Base-by-base conservation (phyloP, 1,140 invertebrate genomes). In the Heliconius eleuchia region DNA sequence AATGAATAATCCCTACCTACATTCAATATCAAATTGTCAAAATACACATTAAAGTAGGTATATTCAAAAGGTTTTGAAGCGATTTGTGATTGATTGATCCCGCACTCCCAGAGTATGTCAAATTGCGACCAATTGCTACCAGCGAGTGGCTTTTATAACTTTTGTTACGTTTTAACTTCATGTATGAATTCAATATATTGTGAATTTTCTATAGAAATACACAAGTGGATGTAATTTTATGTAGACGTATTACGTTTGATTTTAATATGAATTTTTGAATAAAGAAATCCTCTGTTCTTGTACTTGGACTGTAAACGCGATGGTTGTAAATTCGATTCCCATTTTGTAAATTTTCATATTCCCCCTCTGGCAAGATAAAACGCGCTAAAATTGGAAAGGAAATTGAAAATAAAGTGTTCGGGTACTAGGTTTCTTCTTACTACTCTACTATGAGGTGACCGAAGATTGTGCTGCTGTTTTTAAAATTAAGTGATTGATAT, bases 131-230 rank as follows among this genome's bases (percentile, higher is more conserved):
- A 66, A 66, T 66, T 66, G 60, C 60, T 66, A 9, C 9, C 60
- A 46, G 42, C 42, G 60, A 66, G 60, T 66, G 60, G 9, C 60
- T 66, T 66, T 66, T 66, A 66, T 30, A 13, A 66, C 4, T 30
- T 66, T 66, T 66, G 60, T 66, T 66, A 66, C 60, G 60, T 66
- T 66, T 66, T 66, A 66, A 66, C 27, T 27, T 66, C 4, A 66
- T 30, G 27, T 30, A 66, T 9, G 60, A 30, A 66, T 66, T 66
- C 11, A 13, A n/a, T 66, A 66, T 13, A 66, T 57, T 57, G 55
- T 57, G 55, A 57, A 9, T n/a, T 57, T 57, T 9, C 60, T 66
- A 27, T 66, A 66, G 60, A 66, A 30, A 3, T 2, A 16, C 23
- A 11, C 23, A 57, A 30, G 23, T 30, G 27, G 3, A 30, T 16